Evolutionary conservation across 2,113 vertebrate genomes (phyloP), one percentile per base, ranked within the genome.

Genomic region (Neopipo cinnamomea): DNA sequence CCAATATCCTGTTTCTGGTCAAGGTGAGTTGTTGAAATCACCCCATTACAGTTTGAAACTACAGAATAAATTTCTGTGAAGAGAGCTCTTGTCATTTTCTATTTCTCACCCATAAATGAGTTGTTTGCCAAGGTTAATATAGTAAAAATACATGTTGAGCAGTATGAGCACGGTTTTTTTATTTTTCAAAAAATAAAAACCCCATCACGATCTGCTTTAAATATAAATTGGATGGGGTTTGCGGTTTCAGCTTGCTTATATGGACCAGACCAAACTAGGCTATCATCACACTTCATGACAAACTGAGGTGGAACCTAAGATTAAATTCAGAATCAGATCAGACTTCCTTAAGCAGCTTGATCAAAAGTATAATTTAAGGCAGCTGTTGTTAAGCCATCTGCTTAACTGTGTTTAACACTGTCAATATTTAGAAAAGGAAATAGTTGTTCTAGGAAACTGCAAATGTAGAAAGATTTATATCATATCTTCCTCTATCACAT

Each of bases 1-100:
- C 46, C 86, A 63, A 86, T 66, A 44, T 68, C 49, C 49, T 82
- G 28, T 83, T 39, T 79, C 13, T 93, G 39, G 46, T 80, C 55
- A 85, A 96, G 93, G 90, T 96, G 81, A 96, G 88, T 95, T 88
- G 42, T 66, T 77, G 59, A 93, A 88, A 66, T 89, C 31, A 76
- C 18, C 19, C 20, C n/a, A 14, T 91, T 87, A 49, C 27, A 73
- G 28, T 79, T 24, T 53, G 30, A 85, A 91, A 75, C 35, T 30
- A 46, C 3, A 31, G 53, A 82, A 62, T 58, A 65, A 62, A 44
- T 76, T 75, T 62, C 41, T 75, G 3, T 61, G 23, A 86, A 58
- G 33, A 86, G 5, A 72, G 20, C 22, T 62, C 30, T 56, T 56
- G 22, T 62, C 18, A 41, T 59, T 71, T 88, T 55, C 3, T 89